Conservation (phyloP, 1,140 invertebrate species). For the Leptopilina clavipes region DNA sequence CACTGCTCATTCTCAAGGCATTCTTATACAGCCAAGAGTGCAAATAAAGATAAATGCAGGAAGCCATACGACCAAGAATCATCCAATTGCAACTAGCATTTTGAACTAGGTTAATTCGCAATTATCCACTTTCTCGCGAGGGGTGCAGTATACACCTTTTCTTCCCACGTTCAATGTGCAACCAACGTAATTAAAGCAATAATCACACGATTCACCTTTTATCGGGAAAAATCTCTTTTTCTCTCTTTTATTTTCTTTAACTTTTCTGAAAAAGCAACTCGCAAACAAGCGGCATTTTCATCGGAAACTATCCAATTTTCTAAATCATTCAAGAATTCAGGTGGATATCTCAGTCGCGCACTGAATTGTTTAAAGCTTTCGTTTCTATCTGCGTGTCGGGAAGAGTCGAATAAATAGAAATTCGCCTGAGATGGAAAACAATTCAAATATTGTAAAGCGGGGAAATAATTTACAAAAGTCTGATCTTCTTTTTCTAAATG, state of each 20-base stretch:
- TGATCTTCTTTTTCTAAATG: too few species aligned
- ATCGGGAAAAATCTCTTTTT: slow-evolving; percentile 38
- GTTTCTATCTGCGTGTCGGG: not conserved
- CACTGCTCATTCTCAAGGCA: slow-evolving; percentile 44
- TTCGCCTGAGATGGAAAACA: too few species aligned
- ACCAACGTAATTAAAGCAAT: slow-evolving; percentile 47
- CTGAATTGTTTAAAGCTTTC: slow-evolving; percentile 3
- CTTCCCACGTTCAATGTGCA: slow-evolving; percentile 37
- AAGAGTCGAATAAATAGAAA: too few species aligned
- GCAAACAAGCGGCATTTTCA: not conserved
- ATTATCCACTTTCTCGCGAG: slow-evolving; percentile 54
- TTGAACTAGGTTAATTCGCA: slow-evolving; percentile 57
- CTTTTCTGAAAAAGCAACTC: not conserved
- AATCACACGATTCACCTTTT: slow-evolving; percentile 38
- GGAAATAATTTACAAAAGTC: too few species aligned
- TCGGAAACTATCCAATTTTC: not conserved
- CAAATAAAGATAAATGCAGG: slow-evolving; percentile 54
- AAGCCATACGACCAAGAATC: slow-evolving; percentile 36
- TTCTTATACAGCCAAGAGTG: slow-evolving; percentile 36
- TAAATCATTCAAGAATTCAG: not conserved
- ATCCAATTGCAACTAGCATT: slow-evolving; percentile 40
- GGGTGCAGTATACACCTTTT: slow-evolving; percentile 51
- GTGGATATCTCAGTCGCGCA: not conserved
- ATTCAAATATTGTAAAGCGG: too few species aligned
- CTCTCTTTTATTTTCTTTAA: too few species aligned